phyloP scores from a whole-genome alignment of 64 coral and sea anemone species.

The Trachythela sp. region DNA sequence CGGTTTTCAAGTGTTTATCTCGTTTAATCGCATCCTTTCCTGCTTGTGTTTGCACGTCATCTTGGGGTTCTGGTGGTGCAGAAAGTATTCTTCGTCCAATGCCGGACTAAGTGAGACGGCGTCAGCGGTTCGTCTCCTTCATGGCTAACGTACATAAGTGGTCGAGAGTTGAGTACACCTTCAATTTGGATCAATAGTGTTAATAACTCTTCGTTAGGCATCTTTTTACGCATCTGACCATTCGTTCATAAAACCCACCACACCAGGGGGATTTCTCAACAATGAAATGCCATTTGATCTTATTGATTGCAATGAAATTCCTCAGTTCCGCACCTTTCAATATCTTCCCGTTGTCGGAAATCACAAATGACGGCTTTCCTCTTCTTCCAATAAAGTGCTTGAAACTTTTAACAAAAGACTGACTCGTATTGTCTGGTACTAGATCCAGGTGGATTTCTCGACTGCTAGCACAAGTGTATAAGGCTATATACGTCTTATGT shows the following conservation, averaged over 20 bases:
- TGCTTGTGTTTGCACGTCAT: not conserved
- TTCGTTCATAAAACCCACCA: conserved; percentile 47
- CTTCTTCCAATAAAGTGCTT: conserved; percentile 37
- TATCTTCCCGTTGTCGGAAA: conserved; percentile 40
- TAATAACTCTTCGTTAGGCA: conserved; percentile 34
- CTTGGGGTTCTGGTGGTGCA: not conserved
- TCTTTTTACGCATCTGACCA: conserved; percentile 38
- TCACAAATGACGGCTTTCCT: conserved; percentile 27
- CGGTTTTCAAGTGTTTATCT: not conserved
- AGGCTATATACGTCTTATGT: conserved; percentile 35
- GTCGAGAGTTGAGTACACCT: conserved; percentile 49
- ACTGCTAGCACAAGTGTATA: conserved; percentile 41
- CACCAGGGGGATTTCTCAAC: conserved; percentile 49
- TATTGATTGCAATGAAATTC: not conserved
- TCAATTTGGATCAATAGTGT: conserved; percentile 32
- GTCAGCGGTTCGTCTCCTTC: conserved; percentile 34
- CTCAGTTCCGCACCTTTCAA: not conserved
- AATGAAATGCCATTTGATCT: conserved; percentile 31
- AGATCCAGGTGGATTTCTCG: conserved; percentile 53
- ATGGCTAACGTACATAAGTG: conserved; percentile 30
- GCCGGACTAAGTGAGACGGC: conserved; percentile 34
- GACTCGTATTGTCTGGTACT: conserved; percentile 15
- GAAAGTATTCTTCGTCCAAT: conserved; percentile 3
- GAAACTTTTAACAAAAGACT: conserved; percentile 44
- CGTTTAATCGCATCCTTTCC: not conserved